These are phyloP conservation scores for Panthera leo DNA, from an alignment of 2,113 vertebrate genomes.

Conservation along the genomic window DNA sequence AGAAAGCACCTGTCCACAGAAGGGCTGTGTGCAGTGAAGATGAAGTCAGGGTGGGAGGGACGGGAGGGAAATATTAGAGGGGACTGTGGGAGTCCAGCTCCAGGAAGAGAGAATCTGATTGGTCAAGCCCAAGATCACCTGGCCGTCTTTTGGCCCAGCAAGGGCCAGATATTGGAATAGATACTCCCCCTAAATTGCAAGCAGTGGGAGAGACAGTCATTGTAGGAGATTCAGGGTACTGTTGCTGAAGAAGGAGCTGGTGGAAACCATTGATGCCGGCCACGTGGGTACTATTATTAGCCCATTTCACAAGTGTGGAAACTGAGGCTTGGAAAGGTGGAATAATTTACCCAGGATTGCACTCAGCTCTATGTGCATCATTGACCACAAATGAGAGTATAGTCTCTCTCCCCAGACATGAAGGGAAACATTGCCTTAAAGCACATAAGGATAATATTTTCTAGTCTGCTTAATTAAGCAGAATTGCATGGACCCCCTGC, in stretches of 20 bases:
- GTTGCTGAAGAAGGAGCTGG: neutral
- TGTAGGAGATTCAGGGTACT: neutral
- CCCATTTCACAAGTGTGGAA: neutral
- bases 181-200: neutral
- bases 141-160: neutral
- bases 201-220: too few species aligned
- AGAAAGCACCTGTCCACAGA: neutral
- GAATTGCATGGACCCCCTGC: neutral
- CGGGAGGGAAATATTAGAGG: neutral
- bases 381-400: neutral
- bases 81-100: neutral
- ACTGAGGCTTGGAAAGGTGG: neutral
- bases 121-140: neutral
- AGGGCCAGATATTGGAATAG: neutral
- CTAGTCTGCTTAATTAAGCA: conserved; percentile 31
- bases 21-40: neutral
- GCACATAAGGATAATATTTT: neutral
- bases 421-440: neutral
- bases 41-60: too few species aligned
- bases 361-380: neutral
- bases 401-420: neutral
- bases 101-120: neutral
- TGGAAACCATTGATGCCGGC: neutral
- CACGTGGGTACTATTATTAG: fast-evolving
- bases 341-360: neutral